These are phyloP conservation scores for Leptopilina boulardi DNA, from an alignment of 1,140 invertebrate genomes.

Conservation along the genomic window DNA sequence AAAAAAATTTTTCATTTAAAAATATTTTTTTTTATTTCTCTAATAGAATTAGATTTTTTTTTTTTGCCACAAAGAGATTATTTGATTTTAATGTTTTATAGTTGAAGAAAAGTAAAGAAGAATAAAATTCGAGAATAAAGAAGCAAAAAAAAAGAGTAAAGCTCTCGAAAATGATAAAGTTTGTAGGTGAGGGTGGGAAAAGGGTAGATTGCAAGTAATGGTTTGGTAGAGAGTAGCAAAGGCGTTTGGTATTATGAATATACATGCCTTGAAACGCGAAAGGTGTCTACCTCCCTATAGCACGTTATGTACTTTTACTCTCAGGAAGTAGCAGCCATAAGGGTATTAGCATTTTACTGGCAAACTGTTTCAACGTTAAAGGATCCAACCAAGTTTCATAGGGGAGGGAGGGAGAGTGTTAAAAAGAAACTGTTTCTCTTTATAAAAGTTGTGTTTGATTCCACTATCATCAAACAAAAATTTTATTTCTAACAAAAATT, in stretches of 20 bases:
- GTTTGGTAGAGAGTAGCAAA: constrained; percentile 14
- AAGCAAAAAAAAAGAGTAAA: neutral
- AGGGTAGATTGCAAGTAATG: constrained; percentile 8
- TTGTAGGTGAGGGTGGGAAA: neutral
- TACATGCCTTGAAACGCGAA: constrained; percentile 28
- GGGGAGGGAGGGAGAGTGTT: too few species aligned
- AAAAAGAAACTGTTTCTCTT: neutral
- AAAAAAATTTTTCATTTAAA: neutral
- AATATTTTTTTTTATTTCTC: neutral
- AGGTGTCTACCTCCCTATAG: neutral
- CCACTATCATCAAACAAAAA: too few species aligned
- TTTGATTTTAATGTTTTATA: neutral
- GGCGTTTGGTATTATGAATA: constrained; percentile 28
- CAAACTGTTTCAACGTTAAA: neutral
- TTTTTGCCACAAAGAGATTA: too few species aligned
- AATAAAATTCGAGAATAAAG: neutral
- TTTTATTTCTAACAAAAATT: too few species aligned
- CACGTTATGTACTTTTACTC: constrained; percentile 30
- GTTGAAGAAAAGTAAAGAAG: neutral
- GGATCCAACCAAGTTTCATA: neutral
- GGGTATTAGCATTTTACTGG: constrained; percentile 25
- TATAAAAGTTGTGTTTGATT: neutral
- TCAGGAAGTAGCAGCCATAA: constrained; percentile 22
- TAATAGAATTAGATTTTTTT: too few species aligned
- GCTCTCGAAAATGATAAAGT: constrained; percentile 8